Conservation (phyloP, 2,888 invertebrate genomes). For the Saturnia japonica region DNA sequence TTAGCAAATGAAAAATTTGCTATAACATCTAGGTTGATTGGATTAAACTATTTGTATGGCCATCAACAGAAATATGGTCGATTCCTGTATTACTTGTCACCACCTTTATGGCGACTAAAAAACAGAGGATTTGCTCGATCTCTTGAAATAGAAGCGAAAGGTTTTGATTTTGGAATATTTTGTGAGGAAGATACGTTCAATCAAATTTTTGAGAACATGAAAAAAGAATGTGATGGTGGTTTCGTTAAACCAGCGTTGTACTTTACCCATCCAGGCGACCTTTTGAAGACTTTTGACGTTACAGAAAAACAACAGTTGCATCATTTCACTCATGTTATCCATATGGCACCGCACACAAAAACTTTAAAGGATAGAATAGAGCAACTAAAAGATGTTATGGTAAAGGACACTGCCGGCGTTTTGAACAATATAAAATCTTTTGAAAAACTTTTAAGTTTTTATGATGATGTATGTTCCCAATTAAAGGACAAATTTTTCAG, state of each 20-base stretch:
- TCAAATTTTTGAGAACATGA: constrained; percentile 72
- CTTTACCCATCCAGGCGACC: constrained; percentile 79
- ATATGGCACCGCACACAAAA: constrained; percentile 77
- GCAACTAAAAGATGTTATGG: constrained; percentile 64
- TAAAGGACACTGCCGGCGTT: constrained; percentile 51
- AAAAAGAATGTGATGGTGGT: constrained; percentile 61
- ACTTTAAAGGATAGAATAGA: constrained; percentile 72
- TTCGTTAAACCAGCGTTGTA: constrained; percentile 78
- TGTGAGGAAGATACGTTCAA: constrained; percentile 67
- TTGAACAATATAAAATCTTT: constrained; percentile 53
- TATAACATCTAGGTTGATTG: constrained; percentile 74
- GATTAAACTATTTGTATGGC: constrained; percentile 84
- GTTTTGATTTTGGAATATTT: constrained; percentile 64
- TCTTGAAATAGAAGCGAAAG: constrained; percentile 69
- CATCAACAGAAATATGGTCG: constrained; percentile 85
- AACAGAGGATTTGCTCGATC: constrained; percentile 77
- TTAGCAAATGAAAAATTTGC: constrained; percentile 63
- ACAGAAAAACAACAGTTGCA: constrained; percentile 85
- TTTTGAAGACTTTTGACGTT: constrained; percentile 80
- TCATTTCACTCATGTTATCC: constrained; percentile 83
- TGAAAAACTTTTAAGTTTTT: constrained; percentile 55
- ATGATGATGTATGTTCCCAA: constrained; percentile 74
- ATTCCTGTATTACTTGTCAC: constrained; percentile 86
- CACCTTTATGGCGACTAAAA: constrained; percentile 81
- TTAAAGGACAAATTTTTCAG: constrained; percentile 79